These are phyloP conservation scores for Myotis planiceps DNA, from an alignment of 2,797 vertebrate species.

Conservation along the genomic window DNA sequence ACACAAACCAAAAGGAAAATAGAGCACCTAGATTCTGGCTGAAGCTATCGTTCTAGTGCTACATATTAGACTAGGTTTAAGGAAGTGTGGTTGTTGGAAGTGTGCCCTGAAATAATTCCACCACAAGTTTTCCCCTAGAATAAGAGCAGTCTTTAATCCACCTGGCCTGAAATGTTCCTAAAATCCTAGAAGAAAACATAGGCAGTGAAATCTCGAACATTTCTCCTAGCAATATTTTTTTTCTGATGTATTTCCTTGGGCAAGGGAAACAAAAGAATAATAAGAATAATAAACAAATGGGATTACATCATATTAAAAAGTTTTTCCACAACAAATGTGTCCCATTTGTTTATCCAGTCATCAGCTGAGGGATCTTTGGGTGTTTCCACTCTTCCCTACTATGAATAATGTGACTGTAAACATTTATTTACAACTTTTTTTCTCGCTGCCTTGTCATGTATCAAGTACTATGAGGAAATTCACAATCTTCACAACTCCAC, in stretches of 20 bases:
- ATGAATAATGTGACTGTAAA: background rate
- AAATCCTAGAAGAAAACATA: background rate
- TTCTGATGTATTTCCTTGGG: background rate
- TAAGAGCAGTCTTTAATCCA: background rate
- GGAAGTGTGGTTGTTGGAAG: background rate
- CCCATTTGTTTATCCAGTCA: background rate
- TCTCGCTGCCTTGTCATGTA: background rate
- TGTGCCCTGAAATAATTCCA: background rate
- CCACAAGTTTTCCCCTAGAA: background rate
- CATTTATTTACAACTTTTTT: background rate
- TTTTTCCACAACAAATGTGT: background rate
- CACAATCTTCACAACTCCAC: background rate
- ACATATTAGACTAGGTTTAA: background rate
- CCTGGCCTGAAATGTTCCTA: background rate
- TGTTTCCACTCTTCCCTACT: background rate
- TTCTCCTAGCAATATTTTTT: background rate
- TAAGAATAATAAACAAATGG: background rate
- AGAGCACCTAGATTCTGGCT: background rate
- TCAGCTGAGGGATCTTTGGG: background rate
- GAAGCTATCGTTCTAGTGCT: background rate
- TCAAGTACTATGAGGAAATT: background rate
- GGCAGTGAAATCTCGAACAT: background rate
- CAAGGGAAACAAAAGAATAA: background rate
- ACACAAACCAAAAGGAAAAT: background rate
- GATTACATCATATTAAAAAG: background rate